A percentile compares a stretch with the other conserved stretches of the same genome.
Evolutionary conservation across 2,113 vertebrate species (phyloP).

Genomic region (Todiramphus chloris): DNA sequence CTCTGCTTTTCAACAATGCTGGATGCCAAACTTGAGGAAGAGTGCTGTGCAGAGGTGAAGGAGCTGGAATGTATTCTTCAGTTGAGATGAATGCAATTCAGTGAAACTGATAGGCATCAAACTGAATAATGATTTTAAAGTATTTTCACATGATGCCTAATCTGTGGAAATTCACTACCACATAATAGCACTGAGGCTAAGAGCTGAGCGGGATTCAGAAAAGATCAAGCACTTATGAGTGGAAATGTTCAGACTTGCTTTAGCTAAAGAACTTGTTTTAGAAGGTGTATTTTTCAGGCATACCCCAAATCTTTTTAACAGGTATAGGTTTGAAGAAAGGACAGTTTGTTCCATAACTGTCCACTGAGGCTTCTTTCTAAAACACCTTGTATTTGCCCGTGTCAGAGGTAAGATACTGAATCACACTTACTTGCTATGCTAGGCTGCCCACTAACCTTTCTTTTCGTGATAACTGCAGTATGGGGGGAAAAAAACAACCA

Average conservation of each 20-base stretch:
- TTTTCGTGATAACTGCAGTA: not conserved
- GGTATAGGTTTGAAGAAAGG: not conserved
- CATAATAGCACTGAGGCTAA: slow-evolving; percentile 56
- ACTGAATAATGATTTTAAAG: slow-evolving; percentile 62
- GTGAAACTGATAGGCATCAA: slow-evolving; percentile 67
- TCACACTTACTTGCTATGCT: not conserved
- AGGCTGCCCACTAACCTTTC: not conserved
- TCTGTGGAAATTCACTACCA: slow-evolving; percentile 65
- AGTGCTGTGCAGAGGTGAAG: slow-evolving; percentile 8
- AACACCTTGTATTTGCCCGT: not conserved
- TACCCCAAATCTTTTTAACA: not conserved
- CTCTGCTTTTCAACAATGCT: not conserved
- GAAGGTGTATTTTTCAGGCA: slow-evolving; percentile 12
- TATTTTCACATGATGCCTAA: slow-evolving; percentile 68
- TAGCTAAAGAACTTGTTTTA: slow-evolving; percentile 1
- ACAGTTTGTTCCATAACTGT: not conserved
- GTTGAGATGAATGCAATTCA: slow-evolving; percentile 45
- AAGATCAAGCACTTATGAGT: slow-evolving; percentile 46
- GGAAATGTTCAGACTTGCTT: slow-evolving; percentile 62
- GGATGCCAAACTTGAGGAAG: slow-evolving; percentile 48
- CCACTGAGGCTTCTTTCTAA: not conserved
- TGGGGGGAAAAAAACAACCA: not conserved
- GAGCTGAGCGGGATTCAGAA: slow-evolving; percentile 29
- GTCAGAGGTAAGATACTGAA: not conserved
- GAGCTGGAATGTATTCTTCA: slow-evolving; percentile 33